Evolutionary conservation across 2,113 vertebrate genomes (phyloP), one percentile per base, ranked within the genome.

Genomic region (Petroica traversi): DNA sequence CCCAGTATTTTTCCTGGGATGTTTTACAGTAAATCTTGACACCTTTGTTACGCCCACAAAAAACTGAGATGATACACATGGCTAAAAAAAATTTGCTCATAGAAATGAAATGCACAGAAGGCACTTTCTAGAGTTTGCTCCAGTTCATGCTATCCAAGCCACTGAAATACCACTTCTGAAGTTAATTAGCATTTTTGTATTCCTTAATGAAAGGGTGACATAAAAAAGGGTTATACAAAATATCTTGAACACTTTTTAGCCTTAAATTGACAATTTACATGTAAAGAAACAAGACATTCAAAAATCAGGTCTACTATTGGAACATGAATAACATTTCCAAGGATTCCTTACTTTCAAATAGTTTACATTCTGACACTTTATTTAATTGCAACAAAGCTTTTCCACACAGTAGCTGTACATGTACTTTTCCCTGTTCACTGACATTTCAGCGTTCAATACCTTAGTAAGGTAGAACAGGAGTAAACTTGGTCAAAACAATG

Each of bases 41-140:
- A 68, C 26, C 19, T 84, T 71, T 54, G 9, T 51, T 43, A 55
- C 6, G 26, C 26, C 49, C 46, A 68, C 51, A 57, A 18, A 71
- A 71, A 74, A 88, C 0, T 64, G 94, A 94, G 81, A 93, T 96
- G 71, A 92, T 77, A 51, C 34, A 74, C 31, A 58, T 2, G 19
- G 43, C n/a, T 89, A 89, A 92, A 88, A 55, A 82, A 78, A 64
- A 6, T 72, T 74, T 69, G 38, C 46, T 88, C 33, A 72, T 43
- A 78, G 26, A 75, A 75, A 18, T 49, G 40, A 89, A 92, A 87
- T 55, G 87, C 85, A 96, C 63, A 79, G 59, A 96, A 97, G 88
- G 90, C 90, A 96, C 90, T 90, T 96, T 74, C 59, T 63, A 95
- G 46, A 85, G 41, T 88, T 88, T 81, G 55, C 55, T 88, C 82